These are phyloP conservation scores for Alligator mississippiensis DNA, from an alignment of 2,113 vertebrate species.

Conservation along the genomic window DNA sequence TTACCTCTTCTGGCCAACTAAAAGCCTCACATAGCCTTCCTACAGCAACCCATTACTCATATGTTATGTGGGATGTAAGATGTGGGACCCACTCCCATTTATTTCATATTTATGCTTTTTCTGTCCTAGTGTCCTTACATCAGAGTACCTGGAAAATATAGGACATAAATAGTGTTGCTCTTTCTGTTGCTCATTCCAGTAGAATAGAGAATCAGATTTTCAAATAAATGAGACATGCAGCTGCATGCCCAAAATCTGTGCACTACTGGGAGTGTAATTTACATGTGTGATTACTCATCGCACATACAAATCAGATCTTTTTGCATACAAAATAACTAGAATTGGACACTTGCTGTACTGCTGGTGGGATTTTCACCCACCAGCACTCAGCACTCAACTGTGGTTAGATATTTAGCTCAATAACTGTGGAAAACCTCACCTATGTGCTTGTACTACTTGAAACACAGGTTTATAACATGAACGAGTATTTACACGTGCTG, in stretches of 20 bases:
- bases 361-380: neutral
- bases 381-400: neutral
- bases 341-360: accelerated
- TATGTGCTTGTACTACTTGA: neutral
- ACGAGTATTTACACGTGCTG: neutral
- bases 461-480: neutral
- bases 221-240: neutral
- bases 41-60: conserved; percentile 50
- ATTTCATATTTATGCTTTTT: conserved; percentile 71
- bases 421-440: neutral
- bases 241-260: neutral
- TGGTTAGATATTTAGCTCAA: neutral
- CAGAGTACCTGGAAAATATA: neutral
- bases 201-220: conserved; percentile 4
- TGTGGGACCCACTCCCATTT: conserved; percentile 68
- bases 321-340: neutral
- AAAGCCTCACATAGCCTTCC: conserved; percentile 50
- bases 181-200: neutral
- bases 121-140: conserved; percentile 51
- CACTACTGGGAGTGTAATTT: neutral
- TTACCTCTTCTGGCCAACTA: conserved; percentile 59
- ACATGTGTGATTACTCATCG: accelerated
- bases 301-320: neutral
- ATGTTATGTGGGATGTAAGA: conserved; percentile 60
- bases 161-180: neutral